Base-by-base conservation (phyloP, 2,113 vertebrate species). In the Albula glossodonta region DNA sequence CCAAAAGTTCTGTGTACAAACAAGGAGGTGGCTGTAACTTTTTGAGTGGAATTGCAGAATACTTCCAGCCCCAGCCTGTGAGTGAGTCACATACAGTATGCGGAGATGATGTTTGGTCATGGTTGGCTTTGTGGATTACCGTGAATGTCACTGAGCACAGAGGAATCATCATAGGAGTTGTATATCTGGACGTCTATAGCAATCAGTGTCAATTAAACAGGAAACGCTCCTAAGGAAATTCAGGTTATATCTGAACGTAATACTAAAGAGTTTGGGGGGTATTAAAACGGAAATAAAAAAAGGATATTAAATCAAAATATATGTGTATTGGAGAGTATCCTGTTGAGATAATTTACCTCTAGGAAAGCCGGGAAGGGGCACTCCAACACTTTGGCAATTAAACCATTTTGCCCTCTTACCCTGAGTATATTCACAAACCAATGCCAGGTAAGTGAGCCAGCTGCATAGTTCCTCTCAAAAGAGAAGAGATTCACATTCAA, bases 101-200 rank as follows among this genome's bases (percentile, higher is more conserved):
- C 12, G 0, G n/a, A 60, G 31, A 41, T 48, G 22, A 15, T 31
- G 49, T 60, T 31, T 8, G 41, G 17, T 66, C 60, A 3, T 66
- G 56, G 17, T 11, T 13, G 7, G 56, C 56, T 15, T 60, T 60
- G 11, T 80, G 70, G 41, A 52, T 85, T 86, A 86, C 88, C 84
- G 57, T 78, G 96, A 95, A 95, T 96, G 93, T 94, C 93, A 94
- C 81, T 94, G 92, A 94, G 92, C 92, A 94, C 90, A 90, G 86
- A 88, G 89, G 84, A 79, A 15, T 60, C 11, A 87, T 90, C 81
- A 86, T 89, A 89, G 79, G 85, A 93, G 90, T 88, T 81, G 87
- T 92, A 89, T 87, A 92, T 93, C 88, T 86, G 91, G 86, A 89
- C 93, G 91, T 96, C 93, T 94, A 85, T 88, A 94, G 88, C 89